These are phyloP conservation scores for Stomatorhinus ivindoensis DNA, from an alignment of 2,113 vertebrate genomes.

Conservation along the genomic window DNA sequence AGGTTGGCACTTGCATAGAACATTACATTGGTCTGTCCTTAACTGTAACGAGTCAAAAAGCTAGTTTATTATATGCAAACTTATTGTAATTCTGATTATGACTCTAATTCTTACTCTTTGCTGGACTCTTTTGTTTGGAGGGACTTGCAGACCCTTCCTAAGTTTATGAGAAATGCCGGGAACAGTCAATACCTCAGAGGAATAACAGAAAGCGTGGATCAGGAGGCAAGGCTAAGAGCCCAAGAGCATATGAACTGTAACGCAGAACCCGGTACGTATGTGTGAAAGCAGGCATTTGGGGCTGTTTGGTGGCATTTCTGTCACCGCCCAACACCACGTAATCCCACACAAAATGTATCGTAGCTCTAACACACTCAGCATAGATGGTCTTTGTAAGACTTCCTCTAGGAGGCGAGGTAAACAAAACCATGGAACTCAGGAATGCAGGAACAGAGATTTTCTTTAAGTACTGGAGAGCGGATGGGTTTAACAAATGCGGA, in stretches of 20 bases:
- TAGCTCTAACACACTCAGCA: not conserved
- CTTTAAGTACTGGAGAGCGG: not conserved
- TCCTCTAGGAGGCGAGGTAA: not conserved
- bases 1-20: not conserved
- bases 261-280: not conserved
- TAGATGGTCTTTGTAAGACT: not conserved
- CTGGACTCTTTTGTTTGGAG: not conserved
- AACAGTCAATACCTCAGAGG: not conserved
- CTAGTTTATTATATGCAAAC: not conserved
- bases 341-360: not conserved
- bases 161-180: not conserved
- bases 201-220: not conserved
- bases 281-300: not conserved
- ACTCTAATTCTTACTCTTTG: not conserved
- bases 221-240: not conserved
- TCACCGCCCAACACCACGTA: not conserved
- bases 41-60: not conserved
- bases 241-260: not conserved
- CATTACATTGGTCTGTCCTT: conserved; percentile 20
- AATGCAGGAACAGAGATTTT: not conserved
- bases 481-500: not conserved
- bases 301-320: not conserved
- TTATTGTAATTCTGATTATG: not conserved
- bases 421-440: not conserved
- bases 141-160: not conserved